Evolutionary conservation across 2,113 vertebrate genomes (phyloP), one percentile per base, ranked within the genome.

Genomic region (Gambusia affinis): DNA sequence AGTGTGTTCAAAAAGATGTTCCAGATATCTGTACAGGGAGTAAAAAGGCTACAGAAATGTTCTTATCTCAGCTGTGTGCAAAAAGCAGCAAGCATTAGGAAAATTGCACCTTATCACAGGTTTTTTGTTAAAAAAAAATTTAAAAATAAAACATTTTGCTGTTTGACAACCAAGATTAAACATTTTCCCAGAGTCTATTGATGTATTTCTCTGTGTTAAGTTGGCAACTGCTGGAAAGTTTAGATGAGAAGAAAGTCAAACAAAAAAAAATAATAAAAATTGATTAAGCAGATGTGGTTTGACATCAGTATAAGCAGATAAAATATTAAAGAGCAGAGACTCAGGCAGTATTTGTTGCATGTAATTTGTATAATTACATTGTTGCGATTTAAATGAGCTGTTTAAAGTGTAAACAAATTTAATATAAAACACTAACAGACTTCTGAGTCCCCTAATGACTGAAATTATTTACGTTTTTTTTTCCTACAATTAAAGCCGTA

Each of bases 1-100:
- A 54, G 68, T 72, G 61, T 77, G 75, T 76, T 89, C 81, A 87
- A 80, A 87, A 76, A 84, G 83, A 84, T 90, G 84, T 75, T 70
- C 29, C 31, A 66, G 74, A 85, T 83, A 78, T 75, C 11, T 54
- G 72, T 69, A 47, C 24, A 65, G 44, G 60, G 42, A 42, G 27
- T 28, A n/a, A 62, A 47, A 76, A 66, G n/a, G 60, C 44, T n/a
- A 27, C 35, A 54, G 61, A 61, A 70, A 37, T 60, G 2, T 8
- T 75, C 73, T 79, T 79, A 83, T 70, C 72, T 72, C 0, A 10
- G 0, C 67, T 15, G 3, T 28, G 60, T 70, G 70, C 66, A 77
- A 78, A 79, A 75, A 57, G 62, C 15, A 72, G 10, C 33, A 70
- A 19, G 63, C 68, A 54, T 72, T 61, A 51, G 33, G 33, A 57